Evolutionary conservation across 2,888 invertebrate genomes (phyloP).

Genomic region (Napeogenes sylphis): DNA sequence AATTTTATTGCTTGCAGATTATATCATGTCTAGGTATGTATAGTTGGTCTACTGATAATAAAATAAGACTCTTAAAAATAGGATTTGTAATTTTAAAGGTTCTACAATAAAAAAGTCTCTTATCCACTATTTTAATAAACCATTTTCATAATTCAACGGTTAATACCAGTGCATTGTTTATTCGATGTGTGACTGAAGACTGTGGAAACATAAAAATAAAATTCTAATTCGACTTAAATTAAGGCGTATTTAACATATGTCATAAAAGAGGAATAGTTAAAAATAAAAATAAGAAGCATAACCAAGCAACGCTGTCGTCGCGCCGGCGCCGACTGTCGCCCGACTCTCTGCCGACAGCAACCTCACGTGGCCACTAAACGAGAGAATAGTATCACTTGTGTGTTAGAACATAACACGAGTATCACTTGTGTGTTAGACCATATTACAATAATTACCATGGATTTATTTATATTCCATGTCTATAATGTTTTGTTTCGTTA

Average conservation of each 20-base stretch:
- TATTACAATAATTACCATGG: neutral
- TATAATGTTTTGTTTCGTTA: neutral
- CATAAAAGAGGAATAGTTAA: slow-evolving; percentile 13
- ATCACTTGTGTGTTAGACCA: neutral
- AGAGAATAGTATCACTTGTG: neutral
- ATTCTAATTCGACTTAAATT: neutral
- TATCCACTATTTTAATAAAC: no score
- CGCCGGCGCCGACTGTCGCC: slow-evolving; percentile 20
- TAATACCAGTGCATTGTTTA: no score
- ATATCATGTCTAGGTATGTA: no score
- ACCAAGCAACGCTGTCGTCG: slow-evolving; percentile 14
- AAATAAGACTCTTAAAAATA: no score
- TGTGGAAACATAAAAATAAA: no score
- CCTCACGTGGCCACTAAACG: slow-evolving; percentile 13
- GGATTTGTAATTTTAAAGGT: no score
- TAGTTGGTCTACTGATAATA: no score
- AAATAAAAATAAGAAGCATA: slow-evolving; percentile 13
- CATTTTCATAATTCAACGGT: no score
- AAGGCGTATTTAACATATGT: slow-evolving; percentile 9
- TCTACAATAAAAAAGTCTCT: no score
- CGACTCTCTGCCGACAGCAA: slow-evolving; percentile 21
- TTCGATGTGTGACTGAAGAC: no score
- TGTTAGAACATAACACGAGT: neutral
- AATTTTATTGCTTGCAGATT: no score
- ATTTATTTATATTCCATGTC: neutral